Base-by-base conservation (phyloP, 2,888 invertebrate genomes). In the Plemyria rubiginata region DNA sequence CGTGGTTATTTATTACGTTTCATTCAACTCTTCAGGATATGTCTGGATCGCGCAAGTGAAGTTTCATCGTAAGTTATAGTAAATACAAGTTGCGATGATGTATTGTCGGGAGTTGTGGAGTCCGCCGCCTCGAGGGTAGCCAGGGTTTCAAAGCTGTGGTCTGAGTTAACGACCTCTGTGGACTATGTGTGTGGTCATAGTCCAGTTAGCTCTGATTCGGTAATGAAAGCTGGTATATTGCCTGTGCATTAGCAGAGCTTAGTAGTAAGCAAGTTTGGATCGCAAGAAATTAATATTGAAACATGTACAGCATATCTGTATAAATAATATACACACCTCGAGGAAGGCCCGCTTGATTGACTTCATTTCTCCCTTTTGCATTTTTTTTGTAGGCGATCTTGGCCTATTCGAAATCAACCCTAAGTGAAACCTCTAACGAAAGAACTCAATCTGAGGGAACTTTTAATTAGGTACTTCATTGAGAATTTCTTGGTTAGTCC, bases 1-100 rank as follows among this genome's bases (percentile, higher is more conserved):
- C 9, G 9, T 9, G 16, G 4, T 2, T 4, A 45, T 45, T 45
- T 45, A 45, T 45, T 16, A 9, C 8, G 11, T 11, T 45, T 16
- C 16, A 16, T 8, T 7, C 15, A 16, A 12, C 4, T 38, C 5
- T 16, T 9, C 7, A 5, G 5, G 16, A 16, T 16, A 16, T 0
- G 7, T 38, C 38, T 51, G 38, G 16, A 51, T 51, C 51, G 51
- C 51, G 51, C 51, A 51, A 51, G 16, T 5, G 12, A 51, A 22
- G 22, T 38, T 22, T 7, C 9, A 7, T 38, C 38, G 5, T 0
- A 38, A 36, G 12, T 7, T 16, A n/a, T n/a, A n/a, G n/a, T n/a
- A 40, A 11, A 38, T 51, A 38, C 38, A 22, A 51, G 8, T 7
- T 51, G 4, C 6, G 1, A 22, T 2, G 6, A 0, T n/a, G 0